Conservation (phyloP, 2,113 vertebrate genomes). For the Rhynchomys soricoides region DNA sequence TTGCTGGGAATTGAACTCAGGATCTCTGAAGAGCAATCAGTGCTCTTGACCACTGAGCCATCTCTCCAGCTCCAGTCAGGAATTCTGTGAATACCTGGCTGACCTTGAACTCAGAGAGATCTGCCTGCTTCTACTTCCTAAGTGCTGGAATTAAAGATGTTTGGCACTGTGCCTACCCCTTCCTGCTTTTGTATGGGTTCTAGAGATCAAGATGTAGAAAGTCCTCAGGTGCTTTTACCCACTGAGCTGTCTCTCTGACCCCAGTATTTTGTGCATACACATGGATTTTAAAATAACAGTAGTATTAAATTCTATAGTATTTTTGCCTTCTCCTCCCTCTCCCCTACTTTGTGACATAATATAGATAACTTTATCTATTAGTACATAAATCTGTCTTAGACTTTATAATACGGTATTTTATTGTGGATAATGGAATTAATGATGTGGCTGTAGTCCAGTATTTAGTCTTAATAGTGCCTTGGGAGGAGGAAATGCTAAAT, state of each 20-base stretch:
- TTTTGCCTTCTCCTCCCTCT: not conserved
- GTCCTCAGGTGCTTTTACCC: not conserved
- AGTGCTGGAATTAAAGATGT: not conserved
- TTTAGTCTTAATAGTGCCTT: not conserved
- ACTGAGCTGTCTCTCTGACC: not conserved
- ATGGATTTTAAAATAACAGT: not conserved
- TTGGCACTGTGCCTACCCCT: not conserved
- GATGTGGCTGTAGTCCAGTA: not conserved
- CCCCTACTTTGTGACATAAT: not conserved
- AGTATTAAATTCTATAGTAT: not conserved
- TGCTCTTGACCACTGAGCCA: too few relatives aligned
- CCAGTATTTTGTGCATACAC: not conserved
- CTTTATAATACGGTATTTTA: not conserved
- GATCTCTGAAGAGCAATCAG: too few relatives aligned
- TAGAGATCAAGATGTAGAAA: not conserved
- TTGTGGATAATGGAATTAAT: not conserved
- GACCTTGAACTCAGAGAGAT: not conserved
- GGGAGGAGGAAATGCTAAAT: not conserved
- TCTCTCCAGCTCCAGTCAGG: not conserved
- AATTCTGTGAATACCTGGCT: not conserved
- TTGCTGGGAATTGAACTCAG: too few relatives aligned
- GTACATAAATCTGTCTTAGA: not conserved
- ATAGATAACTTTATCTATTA: not conserved
- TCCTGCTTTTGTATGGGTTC: not conserved
- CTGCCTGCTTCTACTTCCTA: not conserved